Base-by-base conservation (phyloP, 1,140 invertebrate genomes). In the Achatina immaculata region DNA sequence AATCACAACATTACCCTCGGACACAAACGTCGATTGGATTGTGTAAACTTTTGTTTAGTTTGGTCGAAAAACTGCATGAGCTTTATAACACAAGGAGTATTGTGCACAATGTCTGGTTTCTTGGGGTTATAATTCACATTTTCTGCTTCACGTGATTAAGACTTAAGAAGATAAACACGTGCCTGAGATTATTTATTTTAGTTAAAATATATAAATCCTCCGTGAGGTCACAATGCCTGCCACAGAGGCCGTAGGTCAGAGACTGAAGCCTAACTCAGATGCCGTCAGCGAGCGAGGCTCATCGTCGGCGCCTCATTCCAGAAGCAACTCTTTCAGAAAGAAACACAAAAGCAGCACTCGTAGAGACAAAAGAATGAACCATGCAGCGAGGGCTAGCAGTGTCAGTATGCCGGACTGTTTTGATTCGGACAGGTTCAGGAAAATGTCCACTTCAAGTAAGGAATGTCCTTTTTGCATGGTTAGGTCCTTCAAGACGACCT, bases 401-500 rank as follows among this genome's bases (percentile, higher is more conserved):
- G 66, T 45, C 40, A 80, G 78, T 40, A 36, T 72, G 28, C 68
- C 78, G 7, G 78, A 80, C n/a, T 80, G 78, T 43, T 34, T 43
- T 7, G 65, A 48, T 40, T 16, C 58, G 16, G 11, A 31, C 4
- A 48, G n/a, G 24, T 31, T 24, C 28, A 66, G 34, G 16, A 66
- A 43, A 6, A 31, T 7, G 24, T 45, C 76, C n/a, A 31, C 48
- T 4, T 71, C 66, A 6, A 71, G 34, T 24, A 71, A 72, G n/a
- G 36, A 80, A 19, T 80, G 78, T 45, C 62, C 65, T 6, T 43
- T 80, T 19, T 80, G 78, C 48, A 80, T 43, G 31, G 78, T 80
- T n/a, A 31, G 66, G 14, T 80, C 78, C 24, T 80, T 80, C 48
- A 80, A 72, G 40, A 80, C 78, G 14, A 80, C 78, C 0, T 71